Base-by-base conservation (phyloP, 2,797 vertebrate genomes). In the Pterois miles region DNA sequence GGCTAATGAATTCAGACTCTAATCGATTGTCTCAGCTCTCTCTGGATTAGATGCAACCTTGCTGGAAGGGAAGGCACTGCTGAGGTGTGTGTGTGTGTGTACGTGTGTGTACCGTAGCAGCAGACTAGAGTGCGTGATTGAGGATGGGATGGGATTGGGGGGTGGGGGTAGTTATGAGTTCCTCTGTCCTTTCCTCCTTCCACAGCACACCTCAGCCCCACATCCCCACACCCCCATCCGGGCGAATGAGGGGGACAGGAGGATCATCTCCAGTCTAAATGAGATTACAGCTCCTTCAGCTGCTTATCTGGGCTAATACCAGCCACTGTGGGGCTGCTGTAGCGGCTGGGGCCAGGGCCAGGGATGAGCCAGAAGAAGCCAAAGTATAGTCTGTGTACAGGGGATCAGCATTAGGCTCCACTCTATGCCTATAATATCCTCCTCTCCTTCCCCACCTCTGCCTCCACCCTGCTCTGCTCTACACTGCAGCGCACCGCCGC, bases 211-310 rank as follows among this genome's bases (percentile, higher is more conserved):
- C 94, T 95, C 96, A 74, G 74, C 78, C 74, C 77, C 20, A 2
- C 79, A 74, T 95, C 96, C 96, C 94, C 91, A 93, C 96, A 96
- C 96, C 96, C 96, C 96, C 95, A 94, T 95, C 91, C 89, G 72
- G 86, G 86, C 93, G 95, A 97, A 95, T 94, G 95, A 96, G 96
- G 96, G 92, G 97, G 96, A 97, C 96, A 96, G 97, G 94, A 96
- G 97, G 97, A 98, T 98, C 97, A 98, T 97, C 97, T 97, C 96
- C 96, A 95, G 97, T 97, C 97, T 98, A 98, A 99, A 99, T 98
- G 97, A 98, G 98, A 99, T 99, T 99, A 99, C 97, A 98, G 97
- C 96, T 98, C 96, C 97, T 98, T 98, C 96, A 96, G 96, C 97
- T 95, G 97, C 96, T 99, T 99, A 99, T 98, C 97, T 97, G 96